Evolutionary conservation across 35 echinoderm and acorn worm species (phyloP).

Genomic region (Acanthaster planci): DNA sequence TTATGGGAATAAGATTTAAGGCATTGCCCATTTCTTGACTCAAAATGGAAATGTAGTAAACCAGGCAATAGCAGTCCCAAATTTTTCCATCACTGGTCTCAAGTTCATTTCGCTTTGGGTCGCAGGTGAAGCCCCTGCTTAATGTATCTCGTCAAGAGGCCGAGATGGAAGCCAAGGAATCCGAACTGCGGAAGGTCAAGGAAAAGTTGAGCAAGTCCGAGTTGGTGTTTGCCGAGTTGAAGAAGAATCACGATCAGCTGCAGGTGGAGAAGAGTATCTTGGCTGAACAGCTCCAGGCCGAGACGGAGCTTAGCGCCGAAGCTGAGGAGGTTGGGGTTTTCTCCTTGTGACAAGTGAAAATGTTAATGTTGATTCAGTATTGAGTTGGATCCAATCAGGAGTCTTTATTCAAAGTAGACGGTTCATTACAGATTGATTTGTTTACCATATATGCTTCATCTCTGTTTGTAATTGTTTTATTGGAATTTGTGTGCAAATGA

Average conservation of each 20-base stretch:
- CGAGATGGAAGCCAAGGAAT: slow-evolving; percentile 71
- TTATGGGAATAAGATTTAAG: neutral
- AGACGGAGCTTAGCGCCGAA: slow-evolving; percentile 84
- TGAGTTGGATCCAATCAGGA: neutral
- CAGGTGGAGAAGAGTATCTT: slow-evolving; percentile 92
- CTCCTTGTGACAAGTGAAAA: neutral
- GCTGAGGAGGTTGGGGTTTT: slow-evolving; percentile 93
- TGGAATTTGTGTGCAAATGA: too few species aligned
- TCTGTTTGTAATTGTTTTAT: neutral
- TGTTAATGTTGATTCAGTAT: neutral
- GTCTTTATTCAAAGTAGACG: neutral
- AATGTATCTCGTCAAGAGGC: slow-evolving; percentile 91
- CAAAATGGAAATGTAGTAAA: too few species aligned
- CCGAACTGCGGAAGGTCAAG: slow-evolving; percentile 73
- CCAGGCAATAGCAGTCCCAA: too few species aligned
- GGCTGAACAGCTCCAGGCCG: slow-evolving; percentile 92
- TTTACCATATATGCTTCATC: neutral
- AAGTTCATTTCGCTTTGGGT: slow-evolving; percentile 72
- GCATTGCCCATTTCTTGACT: too few species aligned
- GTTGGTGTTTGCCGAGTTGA: slow-evolving; percentile 53
- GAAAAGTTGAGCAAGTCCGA: slow-evolving; percentile 84
- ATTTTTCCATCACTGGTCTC: too few species aligned
- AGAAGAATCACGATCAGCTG: slow-evolving; percentile 65
- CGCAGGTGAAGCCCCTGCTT: slow-evolving; percentile 87
- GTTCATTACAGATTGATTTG: neutral